Conservation (phyloP, 1,140 invertebrate genomes). For the Ceratina japonica region DNA sequence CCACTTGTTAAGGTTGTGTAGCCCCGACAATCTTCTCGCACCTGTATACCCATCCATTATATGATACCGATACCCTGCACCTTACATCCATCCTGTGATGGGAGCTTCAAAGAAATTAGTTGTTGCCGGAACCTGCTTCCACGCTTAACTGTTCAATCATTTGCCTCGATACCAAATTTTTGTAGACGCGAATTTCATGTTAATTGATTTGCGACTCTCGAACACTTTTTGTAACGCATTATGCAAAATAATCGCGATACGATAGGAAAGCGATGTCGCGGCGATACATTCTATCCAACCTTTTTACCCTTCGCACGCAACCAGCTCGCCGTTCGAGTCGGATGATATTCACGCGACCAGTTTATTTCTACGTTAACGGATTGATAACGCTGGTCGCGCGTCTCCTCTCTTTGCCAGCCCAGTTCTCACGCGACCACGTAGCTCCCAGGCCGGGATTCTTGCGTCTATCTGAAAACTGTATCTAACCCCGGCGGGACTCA, state of each 20-base stretch:
- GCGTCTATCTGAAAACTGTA: constrained; percentile 52
- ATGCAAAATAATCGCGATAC: constrained; percentile 37
- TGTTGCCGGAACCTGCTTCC: not conserved
- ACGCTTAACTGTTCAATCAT: no score
- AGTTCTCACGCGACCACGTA: constrained; percentile 57
- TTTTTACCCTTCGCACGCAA: not conserved
- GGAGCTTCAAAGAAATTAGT: constrained; percentile 14
- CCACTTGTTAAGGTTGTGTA: constrained; percentile 6
- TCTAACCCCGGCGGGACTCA: constrained; percentile 29
- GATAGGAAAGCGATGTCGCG: constrained; percentile 22
- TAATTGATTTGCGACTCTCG: no score
- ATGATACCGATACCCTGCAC: constrained; percentile 3
- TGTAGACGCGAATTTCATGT: no score
- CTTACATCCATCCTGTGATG: constrained; percentile 1
- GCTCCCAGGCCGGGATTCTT: constrained; percentile 12
- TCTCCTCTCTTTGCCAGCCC: constrained; percentile 50
- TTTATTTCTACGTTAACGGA: constrained; percentile 54
- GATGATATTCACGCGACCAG: constrained; percentile 35
- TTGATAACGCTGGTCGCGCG: constrained; percentile 55
- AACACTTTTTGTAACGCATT: constrained; percentile 29
- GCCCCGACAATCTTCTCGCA: not conserved
- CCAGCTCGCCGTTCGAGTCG: not conserved
- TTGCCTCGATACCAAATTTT: no score
- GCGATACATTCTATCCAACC: constrained; percentile 4
- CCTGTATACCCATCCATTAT: constrained; percentile 10